Conservation (phyloP, 1,140 invertebrate genomes). For the fruit fly (Drosophila melanogaster) region DNA sequence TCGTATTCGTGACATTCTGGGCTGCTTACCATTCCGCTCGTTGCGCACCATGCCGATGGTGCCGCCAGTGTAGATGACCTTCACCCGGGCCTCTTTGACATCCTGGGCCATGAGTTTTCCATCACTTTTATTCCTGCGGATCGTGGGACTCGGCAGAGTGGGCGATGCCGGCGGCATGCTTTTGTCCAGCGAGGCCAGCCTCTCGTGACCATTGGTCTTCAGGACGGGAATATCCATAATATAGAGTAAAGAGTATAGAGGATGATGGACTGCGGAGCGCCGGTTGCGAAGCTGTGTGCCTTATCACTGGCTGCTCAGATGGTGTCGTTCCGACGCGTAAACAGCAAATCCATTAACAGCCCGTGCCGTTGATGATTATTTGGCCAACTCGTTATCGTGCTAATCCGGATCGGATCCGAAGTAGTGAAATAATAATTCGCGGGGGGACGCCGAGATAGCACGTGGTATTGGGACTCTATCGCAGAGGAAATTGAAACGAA, state of each 20-base stretch:
- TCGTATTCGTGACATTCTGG: not conserved
- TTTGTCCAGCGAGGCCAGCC: constrained; percentile 33
- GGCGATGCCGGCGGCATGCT: constrained; percentile 51
- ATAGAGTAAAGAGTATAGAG: not conserved
- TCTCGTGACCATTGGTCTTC: constrained; percentile 7
- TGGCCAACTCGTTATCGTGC: constrained; percentile 56
- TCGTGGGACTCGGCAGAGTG: constrained; percentile 54
- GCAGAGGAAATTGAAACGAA: constrained; percentile 26
- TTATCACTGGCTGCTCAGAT: constrained; percentile 7
- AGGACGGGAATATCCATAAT: constrained; percentile 6
- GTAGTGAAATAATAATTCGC: not conserved
- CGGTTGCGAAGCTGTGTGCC: not conserved
- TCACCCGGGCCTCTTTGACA: constrained; percentile 86
- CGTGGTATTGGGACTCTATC: constrained; percentile 12
- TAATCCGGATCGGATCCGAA: constrained; percentile 2
- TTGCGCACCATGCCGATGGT: constrained; percentile 95
- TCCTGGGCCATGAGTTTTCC: constrained; percentile 70
- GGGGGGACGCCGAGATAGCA: constrained; percentile 16
- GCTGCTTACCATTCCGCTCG: constrained; percentile 87
- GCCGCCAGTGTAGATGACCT: constrained; percentile 94
- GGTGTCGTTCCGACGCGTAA: constrained; percentile 17
- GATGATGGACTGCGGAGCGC: not conserved
- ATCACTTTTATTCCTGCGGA: constrained; percentile 69
- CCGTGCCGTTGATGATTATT: constrained; percentile 34
- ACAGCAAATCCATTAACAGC: constrained; percentile 35